Base-by-base conservation (phyloP, 2,888 invertebrate genomes). In the Pterostichus niger region DNA sequence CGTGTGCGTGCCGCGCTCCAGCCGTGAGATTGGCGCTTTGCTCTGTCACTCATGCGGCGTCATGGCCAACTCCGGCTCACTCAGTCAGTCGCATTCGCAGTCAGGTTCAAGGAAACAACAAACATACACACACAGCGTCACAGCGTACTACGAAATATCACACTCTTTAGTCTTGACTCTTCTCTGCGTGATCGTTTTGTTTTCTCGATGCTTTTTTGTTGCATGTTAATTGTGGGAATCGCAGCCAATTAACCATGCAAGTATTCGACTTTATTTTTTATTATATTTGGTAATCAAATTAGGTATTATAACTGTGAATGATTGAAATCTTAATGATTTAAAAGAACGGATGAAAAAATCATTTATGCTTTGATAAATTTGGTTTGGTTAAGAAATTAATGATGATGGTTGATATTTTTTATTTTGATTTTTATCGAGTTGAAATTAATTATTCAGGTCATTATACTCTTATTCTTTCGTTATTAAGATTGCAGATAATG, bases 81-180 rank as follows among this genome's bases (percentile, higher is more conserved):
- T 24, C 24, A 24, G 24, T 24, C 24, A 40, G 40, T 40, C 40
- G 17, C 13, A 71, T 71, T 71, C 68, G 68, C 68, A 71, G 68
- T 71, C 68, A 71, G 68, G 68, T 71, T 71, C 68, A 71, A 71
- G 68, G 68, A 71, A 71, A 71, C 56, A 56, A 44, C 68, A 44
- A 71, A 71, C 56, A 17, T 35, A 35, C 59, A 6, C 64, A 64
- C 33, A 64, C 35, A 13, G 17, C 9, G 40, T 40, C 40, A 40
- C 40, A 40, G 40, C 40, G 2, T 9, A 40, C 40, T 40, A 40
- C 40, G 40, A 40, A 6, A 40, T 40, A 40, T 40, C 40, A 40
- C 40, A 40, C 40, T 40, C 2, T 40, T 40, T 44, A n/a, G n/a
- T n/a, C n/a, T n/a, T n/a, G n/a, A 44, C 44, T 52, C n/a, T 52